These are phyloP conservation scores for Octopus bimaculoides DNA, from an alignment of 1,140 invertebrate species.

Conservation along the genomic window DNA sequence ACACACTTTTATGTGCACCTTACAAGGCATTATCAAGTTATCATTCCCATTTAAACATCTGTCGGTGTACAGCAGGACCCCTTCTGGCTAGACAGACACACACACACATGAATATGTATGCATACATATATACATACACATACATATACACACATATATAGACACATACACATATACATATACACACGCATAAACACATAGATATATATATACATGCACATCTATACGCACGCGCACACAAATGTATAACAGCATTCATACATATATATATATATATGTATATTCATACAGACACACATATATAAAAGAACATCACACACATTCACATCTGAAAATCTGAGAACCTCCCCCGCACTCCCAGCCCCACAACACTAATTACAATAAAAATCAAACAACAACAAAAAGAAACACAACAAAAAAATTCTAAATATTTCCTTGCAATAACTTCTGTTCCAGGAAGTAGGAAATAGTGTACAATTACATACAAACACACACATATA, in stretches of 20 bases:
- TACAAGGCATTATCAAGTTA: not conserved
- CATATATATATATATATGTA: not conserved
- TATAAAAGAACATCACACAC: not conserved
- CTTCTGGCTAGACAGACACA: not conserved
- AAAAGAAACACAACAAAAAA: not conserved
- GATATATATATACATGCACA: not conserved
- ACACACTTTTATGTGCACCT: not conserved
- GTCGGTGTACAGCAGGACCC: not conserved
- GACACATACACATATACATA: not conserved
- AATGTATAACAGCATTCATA: not conserved
- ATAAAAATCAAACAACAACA: not conserved
- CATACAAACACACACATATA: no score
- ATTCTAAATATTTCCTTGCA: no score
- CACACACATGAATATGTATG: not conserved
- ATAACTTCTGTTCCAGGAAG: no score
- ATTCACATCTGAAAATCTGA: not conserved
- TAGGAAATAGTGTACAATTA: no score
- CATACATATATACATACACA: not conserved
- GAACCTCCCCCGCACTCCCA: no score
- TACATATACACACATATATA: not conserved
- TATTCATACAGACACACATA: not conserved
- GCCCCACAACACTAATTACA: not conserved
- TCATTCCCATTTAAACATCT: not conserved
- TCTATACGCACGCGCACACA: not conserved
- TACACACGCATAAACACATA: not conserved